phyloP scores from a whole-genome alignment of 2,888 invertebrate genomes.

The Drosophila diplacantha region DNA sequence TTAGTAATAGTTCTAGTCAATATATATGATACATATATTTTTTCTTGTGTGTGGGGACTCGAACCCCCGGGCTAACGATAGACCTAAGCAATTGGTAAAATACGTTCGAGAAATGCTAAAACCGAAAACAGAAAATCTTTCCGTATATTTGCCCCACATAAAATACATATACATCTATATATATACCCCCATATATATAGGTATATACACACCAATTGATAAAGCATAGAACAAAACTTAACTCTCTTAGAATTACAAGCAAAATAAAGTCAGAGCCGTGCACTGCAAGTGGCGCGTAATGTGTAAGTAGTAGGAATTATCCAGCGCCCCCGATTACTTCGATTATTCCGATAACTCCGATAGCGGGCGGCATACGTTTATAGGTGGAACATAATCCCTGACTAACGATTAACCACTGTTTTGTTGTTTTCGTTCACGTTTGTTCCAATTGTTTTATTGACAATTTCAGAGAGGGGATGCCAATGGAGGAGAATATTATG shows the following conservation, averaged over 20 bases:
- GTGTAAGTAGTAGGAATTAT: slow-evolving; percentile 60
- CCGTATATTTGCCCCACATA: slow-evolving; percentile 9
- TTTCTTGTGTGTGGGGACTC: slow-evolving; percentile 41
- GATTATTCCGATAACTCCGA: slow-evolving; percentile 4
- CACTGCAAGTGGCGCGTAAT: slow-evolving; percentile 59
- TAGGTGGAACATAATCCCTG: slow-evolving; percentile 29
- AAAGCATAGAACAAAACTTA: slow-evolving; percentile 43
- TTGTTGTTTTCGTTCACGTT: slow-evolving; percentile 52
- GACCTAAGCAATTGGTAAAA: slow-evolving; percentile 23
- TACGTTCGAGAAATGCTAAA: slow-evolving; percentile 6
- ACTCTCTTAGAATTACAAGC: slow-evolving; percentile 22
- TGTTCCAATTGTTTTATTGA: slow-evolving; percentile 65
- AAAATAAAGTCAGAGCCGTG: slow-evolving; percentile 31
- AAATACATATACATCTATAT: slow-evolving; percentile 2
- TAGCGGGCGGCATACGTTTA: slow-evolving; percentile 6
- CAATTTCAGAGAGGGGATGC: slow-evolving; percentile 50
- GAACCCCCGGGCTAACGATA: slow-evolving; percentile 34
- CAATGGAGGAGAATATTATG: slow-evolving; percentile 31
- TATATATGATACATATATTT: slow-evolving; percentile 19
- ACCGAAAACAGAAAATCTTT: slow-evolving; percentile 1
- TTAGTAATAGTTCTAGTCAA: slow-evolving; percentile 43
- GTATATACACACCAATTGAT: slow-evolving; percentile 58
- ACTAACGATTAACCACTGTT: slow-evolving; percentile 39
- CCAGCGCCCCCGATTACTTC: slow-evolving; percentile 36
- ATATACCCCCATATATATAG: slow-evolving; percentile 9